These are phyloP conservation scores for Vombatus ursinus DNA, from an alignment of 2,113 vertebrate genomes.

Conservation along the genomic window DNA sequence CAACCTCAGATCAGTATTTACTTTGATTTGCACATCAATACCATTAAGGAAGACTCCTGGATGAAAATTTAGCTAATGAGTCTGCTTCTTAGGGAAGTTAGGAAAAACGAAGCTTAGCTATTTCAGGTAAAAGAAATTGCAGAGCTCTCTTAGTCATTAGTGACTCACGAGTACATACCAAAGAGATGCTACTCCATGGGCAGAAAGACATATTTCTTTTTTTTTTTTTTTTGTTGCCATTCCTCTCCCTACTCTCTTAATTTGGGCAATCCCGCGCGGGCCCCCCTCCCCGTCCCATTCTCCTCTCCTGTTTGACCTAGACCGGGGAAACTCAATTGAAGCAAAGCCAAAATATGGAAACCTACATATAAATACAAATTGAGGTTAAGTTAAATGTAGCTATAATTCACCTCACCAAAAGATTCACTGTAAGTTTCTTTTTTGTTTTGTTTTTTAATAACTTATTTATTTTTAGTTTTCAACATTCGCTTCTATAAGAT, in stretches of 20 bases:
- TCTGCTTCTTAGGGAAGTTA: neutral
- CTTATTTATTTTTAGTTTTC: no score
- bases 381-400: neutral
- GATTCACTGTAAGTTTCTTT: neutral
- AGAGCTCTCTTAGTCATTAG: neutral
- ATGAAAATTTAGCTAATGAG: neutral
- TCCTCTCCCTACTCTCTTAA: neutral
- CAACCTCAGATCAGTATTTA: neutral
- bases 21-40: slow-evolving; percentile 26
- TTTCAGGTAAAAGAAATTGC: neutral
- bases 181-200: neutral
- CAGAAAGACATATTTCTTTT: neutral
- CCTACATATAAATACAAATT: slow-evolving; percentile 39
- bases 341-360: neutral
- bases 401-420: slow-evolving; percentile 53
- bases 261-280: neutral
- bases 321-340: neutral
- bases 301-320: neutral
- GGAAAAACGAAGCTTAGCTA: neutral
- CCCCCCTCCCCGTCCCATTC: neutral
- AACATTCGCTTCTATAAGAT: no score
- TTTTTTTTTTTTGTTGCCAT: neutral
- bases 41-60: slow-evolving; percentile 21
- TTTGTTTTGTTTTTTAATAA: no score
- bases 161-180: neutral